Evolutionary conservation across 2,888 invertebrate species (phyloP), one percentile per base, ranked within the genome.

Genomic region (Hemaris fuciformis): DNA sequence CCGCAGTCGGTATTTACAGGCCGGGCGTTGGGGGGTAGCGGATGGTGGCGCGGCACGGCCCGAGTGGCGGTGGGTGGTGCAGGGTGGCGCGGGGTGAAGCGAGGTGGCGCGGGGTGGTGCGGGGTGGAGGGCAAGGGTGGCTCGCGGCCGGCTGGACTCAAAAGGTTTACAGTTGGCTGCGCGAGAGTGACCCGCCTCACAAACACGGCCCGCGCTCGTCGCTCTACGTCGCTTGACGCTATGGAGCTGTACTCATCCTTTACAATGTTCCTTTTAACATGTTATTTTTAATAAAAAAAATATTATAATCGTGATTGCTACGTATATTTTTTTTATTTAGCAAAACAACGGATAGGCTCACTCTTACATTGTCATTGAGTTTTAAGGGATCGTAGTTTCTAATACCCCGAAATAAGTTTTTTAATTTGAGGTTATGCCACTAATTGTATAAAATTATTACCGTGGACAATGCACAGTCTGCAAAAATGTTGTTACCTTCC

Each of bases 111-210:
- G 68, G 60, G 61, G 66, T 34, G 57, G 62, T 58, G 63, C 65
- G 64, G 62, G 20, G 34, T 13, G 62, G 72, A 72, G 75, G 65
- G 74, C 62, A 62, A 66, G 77, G 77, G 82, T 68, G 80, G 77
- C 80, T 78, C 80, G 84, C 85, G 87, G 84, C 82, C 85, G 85
- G 84, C 78, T 85, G 89, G 84, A 81, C 88, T 90, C 90, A 86
- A 92, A 91, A 91, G 89, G 85, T 92, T 92, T 87, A 89, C 91
- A 91, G 91, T 89, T 87, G 79, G 89, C 75, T 91, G 91, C 91
- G 91, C 91, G 81, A 84, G 91, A 92, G 91, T 91, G 89, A 88
- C 91, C 91, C 89, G 85, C 91, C 90, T 88, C 85, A 87, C 90
- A 91, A 91, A 91, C 91, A 88, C 79, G 79, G 80, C 70, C 80